Evolutionary conservation across 2,888 invertebrate species (phyloP), one percentile per base, ranked within the genome.

Genomic region (Stomorhina lunata): DNA sequence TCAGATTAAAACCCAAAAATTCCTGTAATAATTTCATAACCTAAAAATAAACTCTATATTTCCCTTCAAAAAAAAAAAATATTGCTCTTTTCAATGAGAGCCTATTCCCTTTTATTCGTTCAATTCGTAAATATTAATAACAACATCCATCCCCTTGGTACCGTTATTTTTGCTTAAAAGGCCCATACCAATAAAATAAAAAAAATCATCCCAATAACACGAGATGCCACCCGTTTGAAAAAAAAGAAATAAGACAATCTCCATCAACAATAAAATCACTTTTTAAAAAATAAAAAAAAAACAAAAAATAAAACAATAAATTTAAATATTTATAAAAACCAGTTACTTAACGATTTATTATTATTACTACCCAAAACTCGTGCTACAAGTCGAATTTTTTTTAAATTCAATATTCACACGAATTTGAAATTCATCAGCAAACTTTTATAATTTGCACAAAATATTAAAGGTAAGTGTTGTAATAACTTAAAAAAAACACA

Each of bases 91-190:
- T 68, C 25, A 15, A 15, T 25, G n/a, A n/a, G n/a, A n/a, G n/a
- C n/a, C n/a, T n/a, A n/a, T 55, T 71, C 10, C 32, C 57, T 25
- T 55, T 71, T 71, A 71, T 34, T 48, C 27, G 29, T 15, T 27
- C 53, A 55, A 48, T 63, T 80, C 61, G 53, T 80, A 68, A 63
- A 68, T 37, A 45, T 68, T 43, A 66, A 27, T 50, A 20, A 22
- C 59, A 48, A 50, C 9, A 50, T 53, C 40, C 37, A 53, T 68
- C 40, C 43, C 40, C 50, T 27, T 29, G 32, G 15, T 50, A 66
- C 43, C 59, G 79, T 72, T 79, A 71, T 37, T 65, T 57, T 20
- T 65, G 29, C 63, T 27, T n/a, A n/a, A n/a, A n/a, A n/a, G 29
- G 12, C 29, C 20, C 0, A 29, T 48, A 32, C 29, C 17, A 61